A percentile compares a stretch with the other conserved stretches of the same genome.
phyloP scores from a whole-genome alignment of 1,140 invertebrate species.

The Drosophila ambigua region DNA sequence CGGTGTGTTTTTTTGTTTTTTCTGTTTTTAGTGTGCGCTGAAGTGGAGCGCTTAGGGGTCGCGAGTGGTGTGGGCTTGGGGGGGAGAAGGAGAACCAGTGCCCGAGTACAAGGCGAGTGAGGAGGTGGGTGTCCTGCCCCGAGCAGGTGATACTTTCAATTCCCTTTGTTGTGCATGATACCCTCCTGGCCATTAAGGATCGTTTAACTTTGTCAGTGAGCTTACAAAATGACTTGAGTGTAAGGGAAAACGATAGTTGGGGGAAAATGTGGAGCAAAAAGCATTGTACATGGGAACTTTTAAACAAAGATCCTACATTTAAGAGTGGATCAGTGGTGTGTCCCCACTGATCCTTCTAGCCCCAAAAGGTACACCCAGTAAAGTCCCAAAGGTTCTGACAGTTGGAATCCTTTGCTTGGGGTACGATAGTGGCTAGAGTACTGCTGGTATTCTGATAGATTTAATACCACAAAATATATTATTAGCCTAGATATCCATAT shows the following conservation, averaged over 20 bases:
- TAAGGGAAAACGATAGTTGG: neutral
- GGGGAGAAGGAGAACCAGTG: conserved; percentile 5
- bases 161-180: conserved; percentile 28
- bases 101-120: neutral
- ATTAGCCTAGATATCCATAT: no score
- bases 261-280: no score
- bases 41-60: conserved; percentile 62
- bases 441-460: no score
- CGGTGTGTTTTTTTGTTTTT: conserved; percentile 13
- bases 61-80: neutral
- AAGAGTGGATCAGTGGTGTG: no score
- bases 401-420: no score
- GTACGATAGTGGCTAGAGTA: no score
- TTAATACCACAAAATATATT: no score
- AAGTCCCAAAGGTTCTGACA: no score
- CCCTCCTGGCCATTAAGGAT: conserved; percentile 18
- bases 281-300: no score
- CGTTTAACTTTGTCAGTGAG: conserved; percentile 33
- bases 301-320: no score
- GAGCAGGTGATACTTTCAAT: conserved; percentile 73
- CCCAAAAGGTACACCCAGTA: no score
- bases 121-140: conserved; percentile 22
- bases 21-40: conserved; percentile 63
- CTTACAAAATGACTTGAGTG: conserved; percentile 23
- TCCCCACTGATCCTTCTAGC: no score